Evolutionary conservation across 2,797 vertebrate genomes (phyloP).

Genomic region (Mormyrus proboscirostris): DNA sequence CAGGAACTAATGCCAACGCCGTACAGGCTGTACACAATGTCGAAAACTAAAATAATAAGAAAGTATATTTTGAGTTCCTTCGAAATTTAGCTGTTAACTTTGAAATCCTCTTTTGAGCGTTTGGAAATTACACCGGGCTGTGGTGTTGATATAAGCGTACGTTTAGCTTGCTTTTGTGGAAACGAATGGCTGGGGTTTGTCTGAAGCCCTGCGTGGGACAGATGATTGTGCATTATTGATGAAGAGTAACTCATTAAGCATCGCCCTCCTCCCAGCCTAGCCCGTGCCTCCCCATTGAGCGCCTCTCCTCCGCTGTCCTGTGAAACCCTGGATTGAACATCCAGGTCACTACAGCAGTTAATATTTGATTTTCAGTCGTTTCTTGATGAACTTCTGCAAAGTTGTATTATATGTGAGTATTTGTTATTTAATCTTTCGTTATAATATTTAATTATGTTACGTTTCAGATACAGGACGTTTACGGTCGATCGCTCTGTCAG

Average conservation of each 20-base stretch:
- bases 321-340: neutral
- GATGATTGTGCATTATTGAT: slow-evolving; percentile 42
- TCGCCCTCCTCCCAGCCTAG: neutral
- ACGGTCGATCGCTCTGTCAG: neutral
- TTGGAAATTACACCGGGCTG: neutral
- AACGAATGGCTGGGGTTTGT: neutral
- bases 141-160: neutral
- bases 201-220: slow-evolving; percentile 16
- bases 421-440: neutral
- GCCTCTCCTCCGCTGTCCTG: neutral
- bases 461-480: neutral
- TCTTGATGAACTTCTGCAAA: neutral
- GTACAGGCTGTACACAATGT: neutral
- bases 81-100: neutral
- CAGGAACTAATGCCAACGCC: neutral
- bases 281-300: neutral
- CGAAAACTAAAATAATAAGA: neutral
- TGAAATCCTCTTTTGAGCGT: neutral
- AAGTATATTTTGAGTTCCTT: neutral
- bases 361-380: neutral
- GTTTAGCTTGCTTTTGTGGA: neutral
- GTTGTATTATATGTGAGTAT: slow-evolving; percentile 6
- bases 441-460: neutral
- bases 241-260: slow-evolving; percentile 15
- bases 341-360: neutral